A percentile compares a stretch with the other conserved stretches of the same genome.
Conservation (phyloP, 2,888 invertebrate species). For the Cephus rjabovi region DNA sequence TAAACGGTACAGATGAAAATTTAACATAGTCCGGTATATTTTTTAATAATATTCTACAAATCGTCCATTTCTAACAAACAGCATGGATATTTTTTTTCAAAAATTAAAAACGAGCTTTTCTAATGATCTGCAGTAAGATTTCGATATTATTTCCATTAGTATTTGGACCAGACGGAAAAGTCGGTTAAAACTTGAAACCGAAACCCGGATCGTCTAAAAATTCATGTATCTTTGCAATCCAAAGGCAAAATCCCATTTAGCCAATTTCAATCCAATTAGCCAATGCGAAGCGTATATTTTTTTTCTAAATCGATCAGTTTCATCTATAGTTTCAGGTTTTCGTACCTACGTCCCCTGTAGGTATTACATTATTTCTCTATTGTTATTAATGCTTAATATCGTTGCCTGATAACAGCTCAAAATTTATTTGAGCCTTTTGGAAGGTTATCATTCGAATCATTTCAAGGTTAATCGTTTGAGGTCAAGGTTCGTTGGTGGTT, state of each 20-base stretch:
- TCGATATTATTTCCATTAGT: neutral
- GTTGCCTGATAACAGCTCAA: neutral
- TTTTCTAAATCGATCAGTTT: neutral
- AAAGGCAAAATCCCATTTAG: neutral
- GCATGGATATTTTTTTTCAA: neutral
- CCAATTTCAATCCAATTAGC: neutral
- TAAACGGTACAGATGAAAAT: neutral
- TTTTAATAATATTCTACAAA: neutral
- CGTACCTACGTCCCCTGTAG: neutral
- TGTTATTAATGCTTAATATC: neutral
- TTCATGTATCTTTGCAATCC: neutral
- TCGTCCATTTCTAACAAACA: neutral
- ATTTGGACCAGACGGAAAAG: neutral
- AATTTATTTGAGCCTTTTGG: neutral
- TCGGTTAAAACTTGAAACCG: neutral
- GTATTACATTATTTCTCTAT: neutral
- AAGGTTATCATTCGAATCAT: slow-evolving; percentile 14
- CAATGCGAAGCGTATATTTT: neutral
- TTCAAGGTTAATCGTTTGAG: slow-evolving; percentile 15
- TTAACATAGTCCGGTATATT: neutral
- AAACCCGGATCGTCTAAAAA: neutral
- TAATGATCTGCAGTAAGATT: neutral
- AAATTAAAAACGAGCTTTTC: neutral
- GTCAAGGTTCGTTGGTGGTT: slow-evolving; percentile 10
- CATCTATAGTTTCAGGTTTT: neutral